phyloP scores from a whole-genome alignment of 2,888 invertebrate genomes.

The Esperia sulphurella region DNA sequence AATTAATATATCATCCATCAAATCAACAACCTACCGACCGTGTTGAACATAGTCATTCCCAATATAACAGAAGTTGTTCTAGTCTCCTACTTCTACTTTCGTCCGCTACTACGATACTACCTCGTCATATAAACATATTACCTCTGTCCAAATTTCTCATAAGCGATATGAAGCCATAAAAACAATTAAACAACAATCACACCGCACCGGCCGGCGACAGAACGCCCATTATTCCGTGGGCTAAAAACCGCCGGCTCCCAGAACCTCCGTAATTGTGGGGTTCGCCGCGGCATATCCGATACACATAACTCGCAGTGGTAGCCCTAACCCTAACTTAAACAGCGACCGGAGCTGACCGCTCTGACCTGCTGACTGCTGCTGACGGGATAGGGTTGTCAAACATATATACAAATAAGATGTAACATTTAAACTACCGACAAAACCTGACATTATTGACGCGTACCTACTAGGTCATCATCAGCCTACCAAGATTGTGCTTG shows the following conservation, averaged over 20 bases:
- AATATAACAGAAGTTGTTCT: too few species aligned
- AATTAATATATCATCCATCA: too few species aligned
- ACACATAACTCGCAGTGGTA: slow-evolving; percentile 46
- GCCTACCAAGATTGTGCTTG: too few species aligned
- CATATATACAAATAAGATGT: background rate
- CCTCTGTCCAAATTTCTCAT: background rate
- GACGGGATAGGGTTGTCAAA: slow-evolving; percentile 37
- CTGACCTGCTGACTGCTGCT: slow-evolving; percentile 37
- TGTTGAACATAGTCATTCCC: too few species aligned
- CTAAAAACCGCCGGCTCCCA: slow-evolving; percentile 15
- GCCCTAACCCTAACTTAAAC: slow-evolving; percentile 48
- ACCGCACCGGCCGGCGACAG: slow-evolving; percentile 19
- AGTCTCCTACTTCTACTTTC: background rate
- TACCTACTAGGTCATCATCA: too few species aligned
- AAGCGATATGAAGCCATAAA: slow-evolving; percentile 29
- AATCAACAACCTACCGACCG: too few species aligned
- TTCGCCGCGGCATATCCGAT: slow-evolving; percentile 40
- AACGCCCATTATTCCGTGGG: slow-evolving; percentile 25
- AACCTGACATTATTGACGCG: too few species aligned
- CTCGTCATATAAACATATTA: background rate
- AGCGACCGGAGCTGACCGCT: slow-evolving; percentile 36
- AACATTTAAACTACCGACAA: too few species aligned
- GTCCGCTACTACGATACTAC: too few species aligned
- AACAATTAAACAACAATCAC: slow-evolving; percentile 56
- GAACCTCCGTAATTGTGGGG: slow-evolving; percentile 51